Conservation (phyloP, 2,888 invertebrate genomes). For the Branchipolynoe longqiensis region DNA sequence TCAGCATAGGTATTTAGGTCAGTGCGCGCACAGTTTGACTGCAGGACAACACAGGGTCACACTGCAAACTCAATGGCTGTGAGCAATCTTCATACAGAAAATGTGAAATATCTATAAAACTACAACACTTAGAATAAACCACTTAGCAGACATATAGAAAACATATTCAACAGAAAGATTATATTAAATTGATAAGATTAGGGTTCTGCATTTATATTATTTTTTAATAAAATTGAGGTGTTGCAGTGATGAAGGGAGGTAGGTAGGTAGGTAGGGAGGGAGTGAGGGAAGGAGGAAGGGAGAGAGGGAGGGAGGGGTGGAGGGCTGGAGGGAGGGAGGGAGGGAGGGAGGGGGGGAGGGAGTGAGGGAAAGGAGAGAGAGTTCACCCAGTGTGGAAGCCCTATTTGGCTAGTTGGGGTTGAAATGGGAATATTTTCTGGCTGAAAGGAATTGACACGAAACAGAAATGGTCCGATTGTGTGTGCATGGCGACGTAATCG, state of each 20-base stretch:
- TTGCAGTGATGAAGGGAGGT: neutral
- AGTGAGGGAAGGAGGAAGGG: neutral
- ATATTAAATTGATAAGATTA: no score
- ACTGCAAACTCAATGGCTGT: no score
- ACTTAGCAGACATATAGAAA: no score
- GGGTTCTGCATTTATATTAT: no score
- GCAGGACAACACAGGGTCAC: no score
- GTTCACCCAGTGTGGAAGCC: slow-evolving; percentile 41
- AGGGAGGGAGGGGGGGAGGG: neutral
- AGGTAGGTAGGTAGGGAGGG: neutral
- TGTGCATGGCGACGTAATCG: neutral
- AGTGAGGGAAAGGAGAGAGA: neutral
- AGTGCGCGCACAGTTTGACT: no score
- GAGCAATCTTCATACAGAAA: no score
- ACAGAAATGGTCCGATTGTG: slow-evolving; percentile 43
- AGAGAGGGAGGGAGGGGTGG: neutral
- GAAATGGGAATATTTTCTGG: slow-evolving; percentile 54
- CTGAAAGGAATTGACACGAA: slow-evolving; percentile 43
- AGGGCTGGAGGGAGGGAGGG: neutral
- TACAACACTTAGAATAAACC: no score
- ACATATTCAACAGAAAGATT: no score
- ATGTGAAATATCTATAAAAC: no score
- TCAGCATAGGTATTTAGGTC: no score
- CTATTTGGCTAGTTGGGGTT: slow-evolving; percentile 38
- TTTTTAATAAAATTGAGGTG: no score